phyloP scores from a whole-genome alignment of 2,888 invertebrate species.

The Caenorhabditis sp. region DNA sequence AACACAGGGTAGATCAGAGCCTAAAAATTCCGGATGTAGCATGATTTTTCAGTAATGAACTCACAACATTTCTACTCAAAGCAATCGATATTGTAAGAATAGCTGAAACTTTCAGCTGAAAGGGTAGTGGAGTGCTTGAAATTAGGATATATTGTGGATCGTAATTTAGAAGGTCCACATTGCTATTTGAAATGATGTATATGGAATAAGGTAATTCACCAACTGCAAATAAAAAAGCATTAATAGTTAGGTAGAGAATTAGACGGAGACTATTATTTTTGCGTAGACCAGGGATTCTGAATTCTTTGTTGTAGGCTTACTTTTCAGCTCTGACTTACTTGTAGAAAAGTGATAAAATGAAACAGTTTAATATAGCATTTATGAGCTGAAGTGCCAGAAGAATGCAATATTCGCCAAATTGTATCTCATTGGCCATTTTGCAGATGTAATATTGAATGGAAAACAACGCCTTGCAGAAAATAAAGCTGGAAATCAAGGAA shows the following conservation, averaged over 20 bases:
- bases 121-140: constrained; percentile 22
- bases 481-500: too few species aligned
- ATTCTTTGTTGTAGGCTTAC: too few species aligned
- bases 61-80: constrained; percentile 25
- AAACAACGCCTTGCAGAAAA: too few species aligned
- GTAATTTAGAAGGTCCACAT: constrained; percentile 18
- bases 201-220: constrained; percentile 21
- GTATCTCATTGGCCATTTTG: too few species aligned
- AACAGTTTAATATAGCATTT: too few species aligned
- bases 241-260: constrained; percentile 17
- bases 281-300: constrained; percentile 20
- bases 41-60: constrained; percentile 10
- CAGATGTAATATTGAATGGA: too few species aligned
- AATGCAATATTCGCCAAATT: too few species aligned
- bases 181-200: constrained; percentile 30
- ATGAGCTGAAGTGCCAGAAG: too few species aligned
- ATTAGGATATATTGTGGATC: constrained; percentile 25
- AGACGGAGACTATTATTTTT: constrained; percentile 20
- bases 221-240: constrained; percentile 21
- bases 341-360: too few species aligned
- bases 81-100: constrained; percentile 26
- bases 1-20: too few species aligned
- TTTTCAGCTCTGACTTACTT: too few species aligned
- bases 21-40: constrained; percentile 7
- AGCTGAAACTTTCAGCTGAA: constrained; percentile 26